Conservation (phyloP, 2,113 vertebrate genomes). For the Pterophyllum scalare region DNA sequence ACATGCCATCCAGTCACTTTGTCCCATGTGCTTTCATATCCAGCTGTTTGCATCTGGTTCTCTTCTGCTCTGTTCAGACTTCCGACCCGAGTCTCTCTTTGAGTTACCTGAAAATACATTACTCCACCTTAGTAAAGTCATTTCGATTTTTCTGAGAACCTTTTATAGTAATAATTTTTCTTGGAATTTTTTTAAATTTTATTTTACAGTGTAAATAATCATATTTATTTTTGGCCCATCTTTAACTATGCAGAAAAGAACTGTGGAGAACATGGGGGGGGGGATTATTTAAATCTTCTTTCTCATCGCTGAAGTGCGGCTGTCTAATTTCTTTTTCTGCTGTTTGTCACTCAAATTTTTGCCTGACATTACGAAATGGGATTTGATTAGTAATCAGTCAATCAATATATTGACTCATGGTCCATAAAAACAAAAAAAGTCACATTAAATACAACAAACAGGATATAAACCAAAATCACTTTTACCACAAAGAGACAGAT, state of each 20-base stretch:
- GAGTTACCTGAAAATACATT: not conserved
- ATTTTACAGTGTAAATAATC: not conserved
- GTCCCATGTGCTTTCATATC: conserved; percentile 9
- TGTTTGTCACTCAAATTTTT: no score
- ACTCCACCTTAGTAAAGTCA: not conserved
- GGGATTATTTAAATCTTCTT: not conserved
- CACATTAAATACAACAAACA: not conserved
- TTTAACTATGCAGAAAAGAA: not conserved
- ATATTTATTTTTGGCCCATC: not conserved
- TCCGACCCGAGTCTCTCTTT: not conserved
- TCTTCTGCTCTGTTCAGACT: not conserved
- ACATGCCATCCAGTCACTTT: not conserved
- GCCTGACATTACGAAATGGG: no score
- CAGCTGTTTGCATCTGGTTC: not conserved
- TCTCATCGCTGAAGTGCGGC: not conserved
- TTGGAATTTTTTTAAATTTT: not conserved
- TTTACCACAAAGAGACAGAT: no score
- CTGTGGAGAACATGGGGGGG: not conserved
- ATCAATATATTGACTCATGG: not conserved
- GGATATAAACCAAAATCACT: no score
- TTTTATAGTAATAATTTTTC: not conserved
- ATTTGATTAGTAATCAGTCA: not conserved
- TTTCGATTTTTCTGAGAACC: not conserved
- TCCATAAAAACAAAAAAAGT: not conserved
- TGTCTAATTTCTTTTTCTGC: no score